These are phyloP conservation scores for Parotocinclus haroldoi DNA, from an alignment of 2,797 vertebrate genomes.

Conservation along the genomic window DNA sequence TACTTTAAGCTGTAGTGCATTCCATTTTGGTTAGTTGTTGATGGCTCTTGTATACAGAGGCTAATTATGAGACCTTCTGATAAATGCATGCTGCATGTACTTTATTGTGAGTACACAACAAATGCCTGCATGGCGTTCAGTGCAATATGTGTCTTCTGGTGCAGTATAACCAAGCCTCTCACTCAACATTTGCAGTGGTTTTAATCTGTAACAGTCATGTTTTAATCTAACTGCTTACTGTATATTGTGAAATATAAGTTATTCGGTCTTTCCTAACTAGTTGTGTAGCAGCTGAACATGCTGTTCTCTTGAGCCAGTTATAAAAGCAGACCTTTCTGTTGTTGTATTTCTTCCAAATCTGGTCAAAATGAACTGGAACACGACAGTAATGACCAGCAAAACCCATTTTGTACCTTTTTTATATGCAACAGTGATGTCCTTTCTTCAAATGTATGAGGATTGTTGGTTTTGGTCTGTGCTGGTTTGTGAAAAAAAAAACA, in stretches of 20 bases:
- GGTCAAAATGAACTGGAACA: conserved; percentile 15
- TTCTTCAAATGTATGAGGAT: conserved; percentile 32
- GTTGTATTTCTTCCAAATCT: conserved; percentile 19
- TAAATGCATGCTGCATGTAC: conserved; percentile 51
- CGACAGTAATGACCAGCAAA: conserved; percentile 7
- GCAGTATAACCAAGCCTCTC: conserved; percentile 22
- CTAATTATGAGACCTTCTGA: conserved; percentile 16
- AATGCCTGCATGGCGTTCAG: conserved; percentile 42
- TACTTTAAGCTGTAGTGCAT: conserved; percentile 33
- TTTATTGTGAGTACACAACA: conserved; percentile 32
- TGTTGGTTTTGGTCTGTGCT: conserved; percentile 33
- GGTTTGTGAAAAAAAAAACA: conserved; percentile 30
- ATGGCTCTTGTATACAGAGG: conserved; percentile 9
- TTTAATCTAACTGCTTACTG: conserved; percentile 21
- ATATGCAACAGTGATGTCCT: conserved; percentile 42
- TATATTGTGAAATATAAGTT: conserved; percentile 32
- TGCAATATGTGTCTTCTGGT: conserved; percentile 47
- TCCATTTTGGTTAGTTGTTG: conserved; percentile 29
- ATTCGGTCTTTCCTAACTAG: conserved; percentile 27
- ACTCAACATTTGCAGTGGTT: conserved; percentile 26
- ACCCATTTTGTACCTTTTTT: conserved; percentile 22
- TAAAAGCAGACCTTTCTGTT: conserved; percentile 8
- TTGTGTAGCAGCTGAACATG: conserved; percentile 22
- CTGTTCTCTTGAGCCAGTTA: conserved; percentile 13
- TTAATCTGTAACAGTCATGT: conserved; percentile 5